These are phyloP conservation scores for Meteorus cinctellus DNA, from an alignment of 2,888 invertebrate genomes.

Conservation along the genomic window DNA sequence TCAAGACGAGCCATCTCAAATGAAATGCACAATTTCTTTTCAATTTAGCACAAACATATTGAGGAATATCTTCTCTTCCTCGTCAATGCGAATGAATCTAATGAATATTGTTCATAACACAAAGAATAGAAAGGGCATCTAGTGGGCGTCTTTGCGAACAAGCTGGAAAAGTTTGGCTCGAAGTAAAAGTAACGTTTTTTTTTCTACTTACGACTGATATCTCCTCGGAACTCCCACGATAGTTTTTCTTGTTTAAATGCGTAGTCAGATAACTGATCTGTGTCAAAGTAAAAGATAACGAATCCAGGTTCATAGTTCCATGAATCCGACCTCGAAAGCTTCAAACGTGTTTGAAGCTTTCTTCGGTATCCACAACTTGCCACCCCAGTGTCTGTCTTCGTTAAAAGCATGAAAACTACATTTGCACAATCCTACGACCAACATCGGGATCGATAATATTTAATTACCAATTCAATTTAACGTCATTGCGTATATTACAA, in stretches of 20 bases:
- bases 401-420: slow-evolving; percentile 74
- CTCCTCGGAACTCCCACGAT: slow-evolving; percentile 91
- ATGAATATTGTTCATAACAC: background rate
- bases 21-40: background rate
- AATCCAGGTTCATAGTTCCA: slow-evolving; percentile 99
- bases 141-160: background rate
- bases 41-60: slow-evolving; percentile 6
- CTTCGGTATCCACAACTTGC: slow-evolving; percentile 85
- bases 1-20: background rate
- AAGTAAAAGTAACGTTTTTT: background rate
- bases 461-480: slow-evolving; percentile 25
- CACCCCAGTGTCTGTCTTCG: slow-evolving; percentile 72
- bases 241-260: slow-evolving; percentile 96
- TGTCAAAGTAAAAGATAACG: slow-evolving; percentile 98
- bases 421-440: slow-evolving; percentile 74
- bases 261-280: slow-evolving; percentile 98
- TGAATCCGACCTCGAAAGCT: slow-evolving; percentile 94
- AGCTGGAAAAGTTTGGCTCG: background rate
- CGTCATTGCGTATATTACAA: slow-evolving; percentile 28
- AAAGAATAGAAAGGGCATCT: background rate
- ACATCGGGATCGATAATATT: slow-evolving; percentile 73
- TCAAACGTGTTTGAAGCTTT: slow-evolving; percentile 96
- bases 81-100: background rate
- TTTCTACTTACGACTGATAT: slow-evolving; percentile 86
- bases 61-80: background rate